Base-by-base conservation (phyloP, 2,888 invertebrate genomes). In the Steinernema scapterisci region DNA sequence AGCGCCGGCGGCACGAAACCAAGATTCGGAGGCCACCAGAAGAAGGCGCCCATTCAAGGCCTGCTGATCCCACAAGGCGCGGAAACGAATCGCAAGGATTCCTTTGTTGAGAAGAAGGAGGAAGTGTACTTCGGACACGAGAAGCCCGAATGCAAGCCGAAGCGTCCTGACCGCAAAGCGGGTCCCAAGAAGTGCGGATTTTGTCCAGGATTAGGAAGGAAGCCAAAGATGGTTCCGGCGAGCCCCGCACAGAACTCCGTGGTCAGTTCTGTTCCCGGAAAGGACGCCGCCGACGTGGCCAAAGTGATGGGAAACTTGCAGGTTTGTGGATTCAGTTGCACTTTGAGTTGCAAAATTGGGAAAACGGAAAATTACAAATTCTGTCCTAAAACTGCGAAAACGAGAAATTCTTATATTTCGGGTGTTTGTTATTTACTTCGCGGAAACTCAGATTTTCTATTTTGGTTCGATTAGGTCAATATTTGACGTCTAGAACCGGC, bases 281-380 rank as follows among this genome's bases (percentile, higher is more conserved):
- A 7, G 27, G 27, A 31, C 27, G 16, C 31, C 27, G 27, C 25
- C 23, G 52, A 52, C 19, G 63, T 63, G 31, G 16, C 31, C 31
- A 63, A 38, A 16, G 63, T 31, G 63, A 63, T 63, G 63, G 63
- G 63, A 19, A 31, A 27, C 19, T 63, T 63, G 25, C 63, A 63
- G 63, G 63, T 63, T 52, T n/a, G 19, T 52, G 19, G 19, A 21
- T 16, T 19, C 52, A 52, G 11, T 21, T 38, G 9, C 38, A 38
- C 38, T 38, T 38, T 38, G 9, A 38, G n/a, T n/a, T n/a, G n/a
- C n/a, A n/a, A n/a, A n/a, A n/a, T n/a, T n/a, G n/a, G n/a, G n/a
- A n/a, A n/a, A n/a, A n/a, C n/a, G n/a, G n/a, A n/a, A n/a, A n/a
- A n/a, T n/a, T n/a, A n/a, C n/a, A n/a, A n/a, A n/a, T n/a, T n/a